Evolutionary conservation across 2,888 invertebrate species (phyloP), one percentile per base, ranked within the genome.

Genomic region (Aleiodes testaceus): DNA sequence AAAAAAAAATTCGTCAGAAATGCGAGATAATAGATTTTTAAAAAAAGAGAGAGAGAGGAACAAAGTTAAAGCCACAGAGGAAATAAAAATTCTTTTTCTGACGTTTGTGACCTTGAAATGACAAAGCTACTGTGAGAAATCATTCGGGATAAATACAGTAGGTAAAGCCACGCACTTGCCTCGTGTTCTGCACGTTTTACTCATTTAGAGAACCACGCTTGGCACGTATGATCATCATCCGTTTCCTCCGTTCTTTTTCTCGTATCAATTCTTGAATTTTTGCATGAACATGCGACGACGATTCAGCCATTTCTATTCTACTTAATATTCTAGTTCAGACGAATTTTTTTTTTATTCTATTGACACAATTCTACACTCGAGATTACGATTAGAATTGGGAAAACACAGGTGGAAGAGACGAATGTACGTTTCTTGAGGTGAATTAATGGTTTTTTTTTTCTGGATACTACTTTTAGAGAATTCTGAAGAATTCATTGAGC

Each of bases 151-250:
- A 50, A 11, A 59, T 59, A 5, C 36, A 9, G 42, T 36, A 42
- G 59, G 36, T 59, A 42, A 26, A 36, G 59, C 16, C 59, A 59
- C 59, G 59, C 59, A 30, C 59, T 59, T 36, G 16, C 59, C 59
- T 36, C 59, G 59, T 59, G 59, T 59, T 42, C 59, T 59, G 59
- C 59, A 59, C 59, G 59, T 59, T 59, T 59, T 59, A 36, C 59
- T 42, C 36, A 59, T 59, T 59, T 59, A 59, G 36, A 36, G 16
- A 59, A 59, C 18, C 59, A 59, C 59, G 36, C 59, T 36, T 42
- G 59, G 59, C 42, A 59, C 59, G 16, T 16, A 59, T 59, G 36
- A 59, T 59, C 42, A 42, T 14, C 59, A 36, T 42, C 36, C 11
- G 30, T 14, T 11, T 11, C 42, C 42, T 59, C 18, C 18, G 2